Base-by-base conservation (phyloP, 2,113 vertebrate species). In the Lepus americanus region DNA sequence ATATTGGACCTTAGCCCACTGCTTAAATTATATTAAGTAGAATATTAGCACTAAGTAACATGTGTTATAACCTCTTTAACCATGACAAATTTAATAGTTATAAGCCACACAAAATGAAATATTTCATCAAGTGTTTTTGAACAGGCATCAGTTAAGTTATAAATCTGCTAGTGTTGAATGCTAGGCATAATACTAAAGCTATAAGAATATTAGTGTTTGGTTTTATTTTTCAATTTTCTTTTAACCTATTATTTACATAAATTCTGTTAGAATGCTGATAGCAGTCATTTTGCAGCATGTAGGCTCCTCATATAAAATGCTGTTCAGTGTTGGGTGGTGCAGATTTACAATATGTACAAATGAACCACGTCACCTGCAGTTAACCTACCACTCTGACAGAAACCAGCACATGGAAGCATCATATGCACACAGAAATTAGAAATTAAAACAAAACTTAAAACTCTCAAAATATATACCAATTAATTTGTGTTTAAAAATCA, bases 301-400 rank as follows among this genome's bases (percentile, higher is more conserved):
- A 98, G 96, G 98, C 95, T 98, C 97, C 95, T 96, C 96, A 96
- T 98, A 98, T 97, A 98, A 98, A 98, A 98, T 97, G 95, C 94
- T 89, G 95, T 97, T 87, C 95, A 97, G 95, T 98, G 96, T 96
- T 98, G 96, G 80, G 90, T 95, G 92, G 95, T 97, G 83, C 89
- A 98, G 93, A 97, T 97, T 98, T 97, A 98, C 97, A 98, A 98
- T 98, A 98, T 98, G 66, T 98, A 98, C 98, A 98, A 98, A 98
- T 98, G 97, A 90, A 97, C 97, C 98, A 93, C 96, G 97, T 97
- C 44, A 89, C 89, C 23, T 95, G 94, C 94, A 98, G 97, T 97
- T 98, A 97, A 98, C 90, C 92, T 98, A 97, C 95, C 95, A 94
- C 91, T 94, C 96, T 97, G 97, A 98, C 97, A 96, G 67, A 96